Evolutionary conservation across 2,888 invertebrate genomes (phyloP), one percentile per base, ranked within the genome.

Genomic region (Pandemis cinnamomeana): DNA sequence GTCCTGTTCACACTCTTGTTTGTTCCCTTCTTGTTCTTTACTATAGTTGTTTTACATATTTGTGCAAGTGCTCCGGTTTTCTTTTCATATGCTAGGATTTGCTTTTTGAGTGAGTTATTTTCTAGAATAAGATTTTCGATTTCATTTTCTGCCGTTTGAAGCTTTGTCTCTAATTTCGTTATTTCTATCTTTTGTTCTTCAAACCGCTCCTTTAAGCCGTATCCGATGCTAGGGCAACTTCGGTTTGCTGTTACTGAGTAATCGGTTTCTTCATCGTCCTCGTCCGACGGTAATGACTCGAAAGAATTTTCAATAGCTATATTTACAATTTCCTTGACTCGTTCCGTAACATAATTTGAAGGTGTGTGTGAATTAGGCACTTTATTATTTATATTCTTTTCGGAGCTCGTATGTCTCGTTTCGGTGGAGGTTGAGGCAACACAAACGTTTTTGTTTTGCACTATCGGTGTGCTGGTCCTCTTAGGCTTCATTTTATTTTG

Each of bases 181-280:
- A n/a, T n/a, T n/a, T n/a, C n/a, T n/a, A n/a, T n/a, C n/a, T 51
- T n/a, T 58, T 20, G 11, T 46, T 68, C 58, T 46, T 68, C 58
- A 2, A 60, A 44, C 20, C 58, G 41, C 0, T 67, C 67, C 42
- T 60, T 68, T 5, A 68, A 13, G 7, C 68, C 58, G 8, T 68
- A 13, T 7, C 58, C 58, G 20, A 5, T 55, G 6, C 6, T 20
- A n/a, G 68, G 60, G 42, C 68, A 68, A 13, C 68, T 68, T 27
- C 68, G 58, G 27, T 68, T 44, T 5, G 58, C 7, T 0, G 55
- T 20, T 42, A 7, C 7, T 8, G 58, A 60, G 8, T 5, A 41
- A 11, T 68, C 68, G 6, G 42, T 42, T 8, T 68, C 68, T 0
- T 46, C 44, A 46, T 44, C 42, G 46, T 7, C 13, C 5, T 20